Evolutionary conservation across 2,113 vertebrate species (phyloP).

Genomic region (Salminus brasiliensis): DNA sequence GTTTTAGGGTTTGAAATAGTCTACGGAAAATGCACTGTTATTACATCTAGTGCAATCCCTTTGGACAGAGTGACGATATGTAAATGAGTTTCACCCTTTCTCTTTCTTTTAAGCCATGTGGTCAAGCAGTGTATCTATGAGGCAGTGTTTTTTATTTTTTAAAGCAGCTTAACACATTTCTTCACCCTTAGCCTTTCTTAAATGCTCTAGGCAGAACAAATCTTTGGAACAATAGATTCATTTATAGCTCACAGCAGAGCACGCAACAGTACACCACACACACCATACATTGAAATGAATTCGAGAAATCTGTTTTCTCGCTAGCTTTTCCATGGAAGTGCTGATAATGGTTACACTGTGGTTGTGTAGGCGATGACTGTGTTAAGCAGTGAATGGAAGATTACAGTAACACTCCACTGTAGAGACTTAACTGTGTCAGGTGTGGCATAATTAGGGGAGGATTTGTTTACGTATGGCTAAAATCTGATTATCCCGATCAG

Average conservation of each 20-base stretch:
- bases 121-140: not conserved
- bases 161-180: constrained; percentile 2
- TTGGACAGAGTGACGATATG: not conserved
- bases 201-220: not conserved
- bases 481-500: constrained; percentile 44
- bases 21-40: too few species aligned
- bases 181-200: not conserved
- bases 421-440: not conserved
- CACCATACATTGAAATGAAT: not conserved
- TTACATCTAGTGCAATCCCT: too few species aligned
- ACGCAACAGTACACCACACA: not conserved
- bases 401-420: not conserved
- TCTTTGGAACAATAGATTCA: not conserved
- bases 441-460: constrained; percentile 30
- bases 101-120: too few species aligned
- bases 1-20: too few species aligned
- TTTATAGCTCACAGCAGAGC: too few species aligned
- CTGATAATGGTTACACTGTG: too few species aligned
- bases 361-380: not conserved
- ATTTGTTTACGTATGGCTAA: constrained; percentile 20
- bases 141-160: not conserved
- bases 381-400: not conserved
- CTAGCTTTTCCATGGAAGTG: too few species aligned
- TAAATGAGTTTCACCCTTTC: too few species aligned
- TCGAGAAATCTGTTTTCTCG: not conserved